phyloP scores from a whole-genome alignment of 92 coral and sea anemone species.

The Parazoanthus swiftii region DNA sequence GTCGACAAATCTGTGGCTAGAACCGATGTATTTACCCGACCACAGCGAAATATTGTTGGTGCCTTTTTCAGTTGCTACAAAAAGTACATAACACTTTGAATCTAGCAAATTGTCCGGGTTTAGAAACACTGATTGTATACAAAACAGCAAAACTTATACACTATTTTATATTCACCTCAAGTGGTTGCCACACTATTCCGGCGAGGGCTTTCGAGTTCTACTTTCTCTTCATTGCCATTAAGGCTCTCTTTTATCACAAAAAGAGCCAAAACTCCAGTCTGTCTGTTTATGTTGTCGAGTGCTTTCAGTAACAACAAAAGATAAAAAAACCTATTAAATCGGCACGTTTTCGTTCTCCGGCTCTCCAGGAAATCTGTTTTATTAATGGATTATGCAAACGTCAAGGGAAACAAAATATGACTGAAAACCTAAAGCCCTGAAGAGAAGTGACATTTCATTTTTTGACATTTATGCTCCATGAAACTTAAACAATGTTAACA shows the following conservation, averaged over 20 bases:
- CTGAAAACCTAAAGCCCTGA: not conserved
- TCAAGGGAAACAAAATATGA: constrained; percentile 8
- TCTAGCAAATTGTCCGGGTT: too few relatives aligned
- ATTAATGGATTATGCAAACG: constrained; percentile 21
- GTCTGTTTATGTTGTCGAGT: not conserved
- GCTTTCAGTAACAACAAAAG: not conserved
- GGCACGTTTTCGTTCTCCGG: not conserved
- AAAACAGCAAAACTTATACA: not conserved
- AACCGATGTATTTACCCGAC: not conserved
- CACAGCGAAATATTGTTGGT: not conserved
- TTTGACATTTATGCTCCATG: not conserved
- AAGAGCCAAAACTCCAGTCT: not conserved
- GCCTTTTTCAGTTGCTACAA: not conserved
- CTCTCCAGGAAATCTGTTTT: not conserved
- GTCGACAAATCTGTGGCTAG: not conserved
- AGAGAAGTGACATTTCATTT: not conserved
- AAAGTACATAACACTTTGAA: not conserved
- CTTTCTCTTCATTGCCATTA: not conserved
- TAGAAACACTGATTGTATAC: not conserved
- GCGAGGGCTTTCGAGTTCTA: not conserved
- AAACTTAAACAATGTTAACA: not conserved
- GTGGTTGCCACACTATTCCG: not conserved
- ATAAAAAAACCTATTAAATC: not conserved
- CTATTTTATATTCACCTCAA: constrained; percentile 9
- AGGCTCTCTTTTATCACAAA: not conserved